Conservation (phyloP, 2,888 invertebrate species). For the Maniola hyperantus region DNA sequence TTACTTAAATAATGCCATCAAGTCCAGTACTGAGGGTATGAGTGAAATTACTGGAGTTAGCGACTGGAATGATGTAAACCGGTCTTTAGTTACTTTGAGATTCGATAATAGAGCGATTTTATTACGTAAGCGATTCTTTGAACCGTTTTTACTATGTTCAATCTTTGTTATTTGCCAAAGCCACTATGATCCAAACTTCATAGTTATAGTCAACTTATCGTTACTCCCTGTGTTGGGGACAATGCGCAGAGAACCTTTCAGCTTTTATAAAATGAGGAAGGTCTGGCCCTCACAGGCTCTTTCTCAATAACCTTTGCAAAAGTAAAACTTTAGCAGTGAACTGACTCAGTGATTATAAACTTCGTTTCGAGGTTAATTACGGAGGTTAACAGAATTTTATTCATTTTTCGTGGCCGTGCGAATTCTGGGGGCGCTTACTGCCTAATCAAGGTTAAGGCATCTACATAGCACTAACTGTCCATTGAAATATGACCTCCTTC, state of each 20-base stretch:
- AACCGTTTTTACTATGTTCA: neutral
- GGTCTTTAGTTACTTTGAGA: neutral
- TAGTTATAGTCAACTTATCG: too few relatives aligned
- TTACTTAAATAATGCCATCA: too few relatives aligned
- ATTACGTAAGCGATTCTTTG: neutral
- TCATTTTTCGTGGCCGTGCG: constrained; percentile 17
- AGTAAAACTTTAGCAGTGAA: neutral
- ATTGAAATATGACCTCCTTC: constrained; percentile 5
- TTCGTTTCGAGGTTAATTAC: constrained; percentile 12
- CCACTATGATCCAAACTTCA: too few relatives aligned
- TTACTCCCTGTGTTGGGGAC: too few relatives aligned
- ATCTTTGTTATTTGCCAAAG: too few relatives aligned
- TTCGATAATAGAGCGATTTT: constrained; percentile 5
- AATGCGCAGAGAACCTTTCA: too few relatives aligned
- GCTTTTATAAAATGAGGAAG: too few relatives aligned
- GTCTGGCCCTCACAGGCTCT: too few relatives aligned
- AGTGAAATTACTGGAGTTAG: neutral
- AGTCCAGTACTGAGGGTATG: too few relatives aligned
- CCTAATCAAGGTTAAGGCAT: constrained; percentile 17
- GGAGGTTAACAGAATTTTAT: constrained; percentile 15
- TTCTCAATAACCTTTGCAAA: neutral
- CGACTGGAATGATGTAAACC: neutral
- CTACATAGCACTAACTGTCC: neutral
- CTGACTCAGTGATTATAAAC: neutral
- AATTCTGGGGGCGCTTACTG: constrained; percentile 7